phyloP scores from a whole-genome alignment of 2,113 vertebrate species.

The Bos indicus region DNA sequence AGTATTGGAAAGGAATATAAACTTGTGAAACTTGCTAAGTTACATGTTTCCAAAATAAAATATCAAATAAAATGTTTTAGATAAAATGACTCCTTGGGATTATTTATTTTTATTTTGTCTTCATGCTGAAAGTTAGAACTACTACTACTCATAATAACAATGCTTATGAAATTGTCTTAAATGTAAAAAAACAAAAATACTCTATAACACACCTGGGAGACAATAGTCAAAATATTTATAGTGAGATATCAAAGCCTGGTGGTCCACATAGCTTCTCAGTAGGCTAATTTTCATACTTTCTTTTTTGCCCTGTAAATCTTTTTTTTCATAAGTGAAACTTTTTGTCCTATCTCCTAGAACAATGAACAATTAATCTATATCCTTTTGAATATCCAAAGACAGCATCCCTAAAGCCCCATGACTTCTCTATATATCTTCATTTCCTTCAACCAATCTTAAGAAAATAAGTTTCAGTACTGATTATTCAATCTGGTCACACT shows the following conservation, averaged over 20 bases:
- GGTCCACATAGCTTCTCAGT: neutral
- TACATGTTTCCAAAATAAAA: neutral
- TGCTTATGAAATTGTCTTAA: neutral
- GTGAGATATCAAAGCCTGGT: neutral
- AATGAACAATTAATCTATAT: neutral
- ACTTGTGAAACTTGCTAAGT: neutral
- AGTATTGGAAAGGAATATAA: neutral
- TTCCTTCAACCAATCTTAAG: constrained; percentile 38
- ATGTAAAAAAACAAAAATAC: neutral
- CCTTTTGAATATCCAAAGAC: neutral
- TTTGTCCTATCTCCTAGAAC: neutral
- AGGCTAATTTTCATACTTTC: neutral
- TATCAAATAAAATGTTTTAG: neutral
- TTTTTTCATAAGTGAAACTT: neutral
- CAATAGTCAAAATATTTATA: neutral
- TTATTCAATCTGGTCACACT: neutral
- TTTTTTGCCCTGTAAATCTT: neutral
- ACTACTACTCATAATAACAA: neutral
- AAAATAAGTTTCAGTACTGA: neutral
- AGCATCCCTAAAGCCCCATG: neutral
- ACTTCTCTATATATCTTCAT: neutral
- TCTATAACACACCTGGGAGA: neutral
- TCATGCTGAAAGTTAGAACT: neutral
- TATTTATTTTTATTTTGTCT: neutral
- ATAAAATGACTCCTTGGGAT: neutral